These are phyloP conservation scores for Hemibagrus guttatus DNA, from an alignment of 2,797 vertebrate genomes.

Conservation along the genomic window DNA sequence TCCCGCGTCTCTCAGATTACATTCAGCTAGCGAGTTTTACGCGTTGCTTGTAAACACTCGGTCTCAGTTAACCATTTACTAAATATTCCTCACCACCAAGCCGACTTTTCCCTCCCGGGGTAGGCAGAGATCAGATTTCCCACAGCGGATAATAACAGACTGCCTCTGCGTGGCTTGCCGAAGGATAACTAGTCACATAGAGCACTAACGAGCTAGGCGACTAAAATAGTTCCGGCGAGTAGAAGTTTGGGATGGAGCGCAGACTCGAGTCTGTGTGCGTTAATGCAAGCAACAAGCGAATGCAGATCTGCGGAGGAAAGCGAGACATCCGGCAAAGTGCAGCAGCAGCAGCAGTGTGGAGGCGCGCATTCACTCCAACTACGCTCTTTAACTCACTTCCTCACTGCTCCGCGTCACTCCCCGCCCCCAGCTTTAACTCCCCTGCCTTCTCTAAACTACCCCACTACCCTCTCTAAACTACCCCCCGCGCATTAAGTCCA, in stretches of 20 bases:
- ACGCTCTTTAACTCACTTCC: conserved; percentile 47
- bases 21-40: not conserved
- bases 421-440: not conserved
- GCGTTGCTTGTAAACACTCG: not conserved
- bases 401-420: conserved; percentile 32
- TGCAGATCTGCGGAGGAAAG: not conserved
- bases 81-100: not conserved
- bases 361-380: conserved; percentile 23
- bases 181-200: not conserved
- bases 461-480: not conserved
- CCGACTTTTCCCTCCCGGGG: conserved; percentile 4
- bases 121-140: not conserved
- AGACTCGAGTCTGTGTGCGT: not conserved
- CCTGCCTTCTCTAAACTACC: not conserved
- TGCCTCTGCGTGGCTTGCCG: not conserved
- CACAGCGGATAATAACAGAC: not conserved
- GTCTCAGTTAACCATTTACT: not conserved
- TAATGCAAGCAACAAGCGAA: conserved; percentile 15
- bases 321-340: not conserved
- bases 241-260: not conserved
- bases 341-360: conserved; percentile 1
- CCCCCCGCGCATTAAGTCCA: not conserved
- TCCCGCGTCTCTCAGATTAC: not conserved
- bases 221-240: not conserved
- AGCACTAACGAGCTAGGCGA: not conserved